Base-by-base conservation (phyloP, 2,888 invertebrate species). In the Nomada lathburiana region DNA sequence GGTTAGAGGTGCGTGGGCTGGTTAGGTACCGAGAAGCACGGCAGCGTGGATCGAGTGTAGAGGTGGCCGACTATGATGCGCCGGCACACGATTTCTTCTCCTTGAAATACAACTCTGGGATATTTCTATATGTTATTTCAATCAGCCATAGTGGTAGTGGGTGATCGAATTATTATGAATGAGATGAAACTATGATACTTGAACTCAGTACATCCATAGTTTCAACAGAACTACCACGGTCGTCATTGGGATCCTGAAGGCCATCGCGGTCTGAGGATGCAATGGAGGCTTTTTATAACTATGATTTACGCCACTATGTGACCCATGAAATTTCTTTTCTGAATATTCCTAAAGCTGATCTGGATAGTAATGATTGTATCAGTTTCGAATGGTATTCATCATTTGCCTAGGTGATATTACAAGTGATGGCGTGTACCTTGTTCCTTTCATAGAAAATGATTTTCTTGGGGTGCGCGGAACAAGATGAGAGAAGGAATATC, bases 1-100 rank as follows among this genome's bases (percentile, higher is more conserved):
- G 64, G 78, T 69, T 67, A 29, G 62, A 47, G 36, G 36, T 42
- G 23, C 42, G 65, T 62, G 67, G 67, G 72, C 55, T 50, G 72
- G 63, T 73, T 77, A 70, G n/a, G 62, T 52, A 55, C 50, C 47
- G 42, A 26, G 70, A 75, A 63, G 60, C 36, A 44, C 60, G 63
- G n/a, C n/a, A 44, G 62, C 44, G 42, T 26, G 64, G 47, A 44
- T 53, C 50, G 57, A 26, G 68, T 71, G 50, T 47, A 75, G 74
- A 68, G 79, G 52, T 63, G 76, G 62, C 75, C 82, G 70, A 68
- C 76, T 83, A 76, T 84, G 78, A 76, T 60, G 82, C 5, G 44
- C 82, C 78, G 84, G 83, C 85, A 62, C 80, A 82, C 87, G 85
- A 89, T 89, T 86, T 86, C 79, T 83, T 77, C 85, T 89, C 80